phyloP scores from a whole-genome alignment of 1,140 invertebrate species.

The Dryas iulia region DNA sequence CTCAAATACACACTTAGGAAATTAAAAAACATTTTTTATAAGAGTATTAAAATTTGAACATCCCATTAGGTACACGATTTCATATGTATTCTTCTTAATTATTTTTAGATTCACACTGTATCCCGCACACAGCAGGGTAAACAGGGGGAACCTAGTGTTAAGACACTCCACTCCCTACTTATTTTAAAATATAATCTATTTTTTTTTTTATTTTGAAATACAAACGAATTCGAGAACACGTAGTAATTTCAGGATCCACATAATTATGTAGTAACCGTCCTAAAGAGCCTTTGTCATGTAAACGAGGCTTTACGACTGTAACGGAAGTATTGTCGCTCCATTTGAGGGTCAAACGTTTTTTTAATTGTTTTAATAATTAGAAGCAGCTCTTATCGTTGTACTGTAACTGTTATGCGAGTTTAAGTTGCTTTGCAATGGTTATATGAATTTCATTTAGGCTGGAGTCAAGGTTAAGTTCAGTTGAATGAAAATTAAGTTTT shows the following conservation, averaged over 20 bases:
- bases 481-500: neutral
- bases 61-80: too few relatives aligned
- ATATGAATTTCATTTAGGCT: neutral
- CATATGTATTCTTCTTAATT: too few relatives aligned
- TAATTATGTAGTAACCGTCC: conserved; percentile 52
- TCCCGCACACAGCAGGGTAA: too few relatives aligned
- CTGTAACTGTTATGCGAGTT: conserved; percentile 3
- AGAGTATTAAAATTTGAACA: too few relatives aligned
- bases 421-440: conserved; percentile 4
- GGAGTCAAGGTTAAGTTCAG: neutral
- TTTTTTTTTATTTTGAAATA: too few relatives aligned
- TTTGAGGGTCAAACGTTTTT: conserved; percentile 41
- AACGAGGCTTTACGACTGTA: conserved; percentile 53
- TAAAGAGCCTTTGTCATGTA: conserved; percentile 62
- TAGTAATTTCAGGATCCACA: conserved; percentile 14
- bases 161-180: too few relatives aligned
- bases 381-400: conserved; percentile 9
- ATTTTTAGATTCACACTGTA: too few relatives aligned
- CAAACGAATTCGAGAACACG: neutral
- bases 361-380: conserved; percentile 48
- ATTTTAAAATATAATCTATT: too few relatives aligned
- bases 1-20: too few relatives aligned
- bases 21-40: too few relatives aligned
- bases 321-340: conserved; percentile 37
- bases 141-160: too few relatives aligned